These are phyloP conservation scores for Lasioglossum vierecki DNA, from an alignment of 2,888 invertebrate genomes.

Conservation along the genomic window DNA sequence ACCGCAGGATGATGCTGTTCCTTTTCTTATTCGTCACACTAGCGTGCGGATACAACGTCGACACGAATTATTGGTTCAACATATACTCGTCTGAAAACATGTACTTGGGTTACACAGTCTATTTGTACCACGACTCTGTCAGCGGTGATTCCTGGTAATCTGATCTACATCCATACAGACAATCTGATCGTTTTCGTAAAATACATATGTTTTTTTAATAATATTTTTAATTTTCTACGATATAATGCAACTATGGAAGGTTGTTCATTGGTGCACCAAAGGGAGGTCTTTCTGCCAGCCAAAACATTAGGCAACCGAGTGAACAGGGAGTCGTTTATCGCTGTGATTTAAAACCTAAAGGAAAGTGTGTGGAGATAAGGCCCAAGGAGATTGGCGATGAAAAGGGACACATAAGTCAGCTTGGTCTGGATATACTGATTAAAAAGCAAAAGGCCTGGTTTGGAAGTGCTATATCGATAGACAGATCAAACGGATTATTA, in stretches of 20 bases:
- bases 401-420: conserved; percentile 38
- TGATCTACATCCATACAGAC: background rate
- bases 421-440: conserved; percentile 50
- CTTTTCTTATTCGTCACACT: conserved; percentile 26
- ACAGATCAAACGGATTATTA: conserved; percentile 79
- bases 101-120: conserved; percentile 75
- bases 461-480: conserved; percentile 85
- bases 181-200: background rate
- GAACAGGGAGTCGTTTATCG: conserved; percentile 86
- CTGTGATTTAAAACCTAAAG: conserved; percentile 76
- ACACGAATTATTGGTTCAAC: conserved; percentile 46
- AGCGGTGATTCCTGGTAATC: conserved; percentile 56
- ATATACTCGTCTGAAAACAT: background rate
- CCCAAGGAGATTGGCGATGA: conserved; percentile 58
- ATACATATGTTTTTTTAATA: background rate
- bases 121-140: conserved; percentile 55
- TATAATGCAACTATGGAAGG: conserved; percentile 77
- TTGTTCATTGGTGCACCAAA: conserved; percentile 86
- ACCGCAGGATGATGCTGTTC: conserved; percentile 26
- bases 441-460: conserved; percentile 84
- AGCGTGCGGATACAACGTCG: conserved; percentile 72
- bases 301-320: conserved; percentile 72
- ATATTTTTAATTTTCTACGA: background rate
- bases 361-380: conserved; percentile 55
- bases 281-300: conserved; percentile 83